Base-by-base conservation (phyloP, 2,888 invertebrate genomes). In the Rotaria magnacalcarata region DNA sequence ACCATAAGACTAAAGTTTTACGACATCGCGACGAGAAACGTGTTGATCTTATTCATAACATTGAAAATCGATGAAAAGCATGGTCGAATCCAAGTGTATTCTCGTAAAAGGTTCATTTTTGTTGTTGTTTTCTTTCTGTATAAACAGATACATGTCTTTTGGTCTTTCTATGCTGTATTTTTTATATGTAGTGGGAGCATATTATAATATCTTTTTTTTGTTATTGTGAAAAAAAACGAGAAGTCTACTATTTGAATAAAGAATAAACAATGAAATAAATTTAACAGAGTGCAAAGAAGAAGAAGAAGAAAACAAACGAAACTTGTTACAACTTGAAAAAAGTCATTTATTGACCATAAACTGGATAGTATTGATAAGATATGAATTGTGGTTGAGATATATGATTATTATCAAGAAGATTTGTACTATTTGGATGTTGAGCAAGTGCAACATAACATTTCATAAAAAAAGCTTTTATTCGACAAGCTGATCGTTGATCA, bases 381-480 rank as follows among this genome's bases (percentile, higher is more conserved):
- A 50, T 14, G 14, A 11, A 50, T 50, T 1, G 67, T 27, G 67
- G 16, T 67, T 67, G 67, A 16, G 67, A 34, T 11, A 27, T 3
- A 27, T 60, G 8, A 27, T 67, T 67, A 67, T 27, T 34, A 67
- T 67, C 67, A 67, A 5, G 34, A 34, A 67, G 27, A 67, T 67
- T 67, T 27, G 67, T 34, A 67, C 67, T 67, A 67, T 67, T 67
- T 34, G 67, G 34, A 67, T 67, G 34, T 67, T 67, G 67, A 80
- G 75, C 75, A 21, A 80, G 43, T 47, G 41, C 75, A 80, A 80
- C 75, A 47, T 80, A 80, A 80, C 43, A 80, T 47, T 80, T 80
- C 75, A 80, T 80, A 80, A 80, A 80, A 47, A 80, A 80, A 47
- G 75, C 75, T 80, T 80, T 80, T 19, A 80, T 47, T 24, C 41